These are phyloP conservation scores for Neotoma lepida DNA, from an alignment of 2,113 vertebrate genomes.

Conservation along the genomic window DNA sequence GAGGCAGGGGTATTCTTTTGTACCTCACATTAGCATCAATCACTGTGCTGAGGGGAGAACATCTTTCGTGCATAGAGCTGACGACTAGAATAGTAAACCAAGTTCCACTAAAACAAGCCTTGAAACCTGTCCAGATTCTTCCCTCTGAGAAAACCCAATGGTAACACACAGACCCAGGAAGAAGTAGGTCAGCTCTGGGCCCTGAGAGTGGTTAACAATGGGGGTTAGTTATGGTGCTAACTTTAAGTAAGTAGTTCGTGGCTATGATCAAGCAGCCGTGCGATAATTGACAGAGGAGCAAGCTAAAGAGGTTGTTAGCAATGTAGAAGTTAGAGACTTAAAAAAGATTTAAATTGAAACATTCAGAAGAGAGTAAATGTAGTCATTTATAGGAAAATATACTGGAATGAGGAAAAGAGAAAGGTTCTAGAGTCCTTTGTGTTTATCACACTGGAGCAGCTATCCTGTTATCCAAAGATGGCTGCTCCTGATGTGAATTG, in stretches of 20 bases:
- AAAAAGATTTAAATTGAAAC: constrained; percentile 17
- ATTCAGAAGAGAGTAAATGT: constrained; percentile 18
- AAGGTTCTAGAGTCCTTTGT: not conserved
- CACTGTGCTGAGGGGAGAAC: not conserved
- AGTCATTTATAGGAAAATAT: constrained; percentile 20
- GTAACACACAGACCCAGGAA: not conserved
- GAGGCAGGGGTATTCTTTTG: not conserved
- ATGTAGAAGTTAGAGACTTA: not conserved
- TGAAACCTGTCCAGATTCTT: constrained; percentile 21
- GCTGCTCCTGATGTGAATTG: not conserved
- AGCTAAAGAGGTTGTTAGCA: constrained; percentile 19
- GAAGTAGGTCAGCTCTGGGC: not conserved
- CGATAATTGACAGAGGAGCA: constrained; percentile 27
- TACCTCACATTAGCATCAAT: not conserved
- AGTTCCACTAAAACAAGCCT: constrained; percentile 15
- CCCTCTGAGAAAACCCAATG: constrained; percentile 14
- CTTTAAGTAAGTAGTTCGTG: not conserved
- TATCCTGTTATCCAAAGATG: not conserved
- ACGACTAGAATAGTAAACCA: not conserved
- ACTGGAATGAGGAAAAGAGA: not conserved
- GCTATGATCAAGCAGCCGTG: not conserved
- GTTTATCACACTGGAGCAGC: not conserved
- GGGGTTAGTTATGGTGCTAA: not conserved
- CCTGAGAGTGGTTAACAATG: not conserved
- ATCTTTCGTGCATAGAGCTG: not conserved